phyloP scores from a whole-genome alignment of 2,797 vertebrate genomes.

The Sebastes alutus region DNA sequence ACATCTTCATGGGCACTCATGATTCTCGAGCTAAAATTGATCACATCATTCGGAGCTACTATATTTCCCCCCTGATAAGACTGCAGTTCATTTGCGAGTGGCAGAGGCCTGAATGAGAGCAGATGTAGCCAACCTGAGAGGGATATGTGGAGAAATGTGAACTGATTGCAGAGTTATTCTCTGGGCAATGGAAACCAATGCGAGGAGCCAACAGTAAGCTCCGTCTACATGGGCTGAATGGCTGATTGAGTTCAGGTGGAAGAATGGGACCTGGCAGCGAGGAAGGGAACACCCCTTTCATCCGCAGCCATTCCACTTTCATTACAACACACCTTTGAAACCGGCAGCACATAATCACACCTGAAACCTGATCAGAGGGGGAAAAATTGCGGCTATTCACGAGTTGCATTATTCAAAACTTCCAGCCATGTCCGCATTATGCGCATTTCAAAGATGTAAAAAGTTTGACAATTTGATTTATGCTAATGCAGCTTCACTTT shows the following conservation, averaged over 20 bases:
- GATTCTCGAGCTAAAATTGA: slow-evolving; percentile 57
- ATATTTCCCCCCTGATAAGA: slow-evolving; percentile 46
- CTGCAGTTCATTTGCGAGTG: slow-evolving; percentile 54
- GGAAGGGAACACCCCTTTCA: slow-evolving; percentile 69
- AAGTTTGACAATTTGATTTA: slow-evolving; percentile 70
- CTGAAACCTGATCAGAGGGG: slow-evolving; percentile 59
- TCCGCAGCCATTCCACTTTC: slow-evolving; percentile 69
- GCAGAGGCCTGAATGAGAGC: slow-evolving; percentile 45
- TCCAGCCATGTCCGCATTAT: slow-evolving; percentile 20
- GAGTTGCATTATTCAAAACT: slow-evolving; percentile 48
- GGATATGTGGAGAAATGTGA: slow-evolving; percentile 65
- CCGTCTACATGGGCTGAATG: slow-evolving; percentile 66
- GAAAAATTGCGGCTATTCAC: slow-evolving; percentile 46
- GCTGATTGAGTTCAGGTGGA: slow-evolving; percentile 68
- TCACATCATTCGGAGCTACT: slow-evolving; percentile 50
- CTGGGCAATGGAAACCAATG: slow-evolving; percentile 74
- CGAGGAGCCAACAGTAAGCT: slow-evolving; percentile 71
- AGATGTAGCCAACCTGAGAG: slow-evolving; percentile 63
- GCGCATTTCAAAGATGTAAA: slow-evolving; percentile 52
- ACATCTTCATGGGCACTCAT: slow-evolving; percentile 49
- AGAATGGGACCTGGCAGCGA: slow-evolving; percentile 65
- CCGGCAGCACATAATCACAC: slow-evolving; percentile 57
- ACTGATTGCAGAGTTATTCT: slow-evolving; percentile 79
- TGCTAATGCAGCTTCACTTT: slow-evolving; percentile 58
- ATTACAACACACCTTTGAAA: slow-evolving; percentile 75